Conservation (phyloP, 2,113 vertebrate genomes). For the Colinus virginianus region DNA sequence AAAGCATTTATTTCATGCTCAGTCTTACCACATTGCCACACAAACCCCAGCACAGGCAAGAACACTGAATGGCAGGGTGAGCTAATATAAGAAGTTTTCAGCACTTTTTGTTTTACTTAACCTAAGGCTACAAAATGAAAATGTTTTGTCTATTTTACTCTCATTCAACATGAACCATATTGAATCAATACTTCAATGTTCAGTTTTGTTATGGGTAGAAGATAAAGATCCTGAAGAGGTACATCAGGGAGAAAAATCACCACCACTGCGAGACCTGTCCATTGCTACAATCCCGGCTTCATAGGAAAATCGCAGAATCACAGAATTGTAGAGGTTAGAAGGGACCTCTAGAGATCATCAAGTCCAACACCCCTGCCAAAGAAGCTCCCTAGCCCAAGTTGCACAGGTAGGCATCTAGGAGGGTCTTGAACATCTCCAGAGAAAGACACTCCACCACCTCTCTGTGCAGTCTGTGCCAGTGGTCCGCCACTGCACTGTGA, state of each 20-base stretch:
- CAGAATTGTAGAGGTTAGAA: too few species aligned
- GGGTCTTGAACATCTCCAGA: too few species aligned
- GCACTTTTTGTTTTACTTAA: not conserved
- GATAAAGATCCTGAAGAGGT: not conserved
- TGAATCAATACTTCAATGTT: not conserved
- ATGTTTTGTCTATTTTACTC: not conserved
- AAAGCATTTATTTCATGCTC: not conserved
- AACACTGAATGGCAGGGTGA: not conserved
- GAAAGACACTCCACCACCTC: too few species aligned
- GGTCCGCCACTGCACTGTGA: too few species aligned
- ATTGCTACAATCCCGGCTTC: not conserved
- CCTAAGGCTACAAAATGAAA: not conserved
- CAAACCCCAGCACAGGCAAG: not conserved
- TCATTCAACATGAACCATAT: not conserved
- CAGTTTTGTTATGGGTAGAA: not conserved
- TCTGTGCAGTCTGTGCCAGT: too few species aligned
- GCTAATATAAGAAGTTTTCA: not conserved
- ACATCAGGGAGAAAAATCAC: not conserved
- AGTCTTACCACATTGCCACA: not conserved
- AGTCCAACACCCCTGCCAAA: too few species aligned
- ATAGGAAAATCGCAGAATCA: not conserved
- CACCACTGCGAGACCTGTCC: not conserved
- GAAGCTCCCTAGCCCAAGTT: too few species aligned
- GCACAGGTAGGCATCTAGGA: too few species aligned
- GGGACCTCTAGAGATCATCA: too few species aligned